Percentiles rank a stretch among this genome's conserved stretches.
Conservation (phyloP, 2,113 vertebrate genomes). For the Dipodomys merriami region DNA sequence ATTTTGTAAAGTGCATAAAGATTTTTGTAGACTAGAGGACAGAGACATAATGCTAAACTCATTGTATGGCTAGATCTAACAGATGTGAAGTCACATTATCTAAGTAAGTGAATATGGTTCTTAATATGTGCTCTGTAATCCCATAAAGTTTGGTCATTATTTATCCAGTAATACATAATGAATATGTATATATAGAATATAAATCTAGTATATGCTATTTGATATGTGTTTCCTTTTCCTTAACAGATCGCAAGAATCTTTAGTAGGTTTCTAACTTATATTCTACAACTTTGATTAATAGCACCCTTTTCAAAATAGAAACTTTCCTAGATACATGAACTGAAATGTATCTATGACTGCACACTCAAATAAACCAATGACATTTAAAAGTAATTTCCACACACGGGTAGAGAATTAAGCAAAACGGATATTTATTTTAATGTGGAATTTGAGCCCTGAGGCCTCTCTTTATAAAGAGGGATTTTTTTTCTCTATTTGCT, state of each 20-base stretch:
- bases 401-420: conserved; percentile 52
- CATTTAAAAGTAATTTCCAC: conserved; percentile 61
- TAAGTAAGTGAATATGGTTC: neutral
- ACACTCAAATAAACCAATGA: neutral
- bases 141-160: conserved; percentile 9
- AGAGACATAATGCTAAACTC: neutral
- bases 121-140: neutral
- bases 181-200: neutral
- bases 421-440: conserved; percentile 75
- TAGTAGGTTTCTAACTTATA: neutral
- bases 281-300: neutral
- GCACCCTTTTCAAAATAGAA: neutral
- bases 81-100: neutral
- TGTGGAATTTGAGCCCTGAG: conserved; percentile 62
- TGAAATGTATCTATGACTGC: neutral
- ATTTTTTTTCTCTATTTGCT: conserved; percentile 51
- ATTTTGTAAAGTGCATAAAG: neutral
- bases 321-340: neutral
- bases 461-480: conserved; percentile 76
- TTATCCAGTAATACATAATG: neutral
- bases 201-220: neutral
- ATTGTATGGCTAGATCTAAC: neutral
- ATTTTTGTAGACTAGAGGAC: neutral
- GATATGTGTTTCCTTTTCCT: conserved; percentile 25
- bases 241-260: neutral